These are phyloP conservation scores for Hyaena hyaena DNA, from an alignment of 2,113 vertebrate genomes.

Conservation along the genomic window DNA sequence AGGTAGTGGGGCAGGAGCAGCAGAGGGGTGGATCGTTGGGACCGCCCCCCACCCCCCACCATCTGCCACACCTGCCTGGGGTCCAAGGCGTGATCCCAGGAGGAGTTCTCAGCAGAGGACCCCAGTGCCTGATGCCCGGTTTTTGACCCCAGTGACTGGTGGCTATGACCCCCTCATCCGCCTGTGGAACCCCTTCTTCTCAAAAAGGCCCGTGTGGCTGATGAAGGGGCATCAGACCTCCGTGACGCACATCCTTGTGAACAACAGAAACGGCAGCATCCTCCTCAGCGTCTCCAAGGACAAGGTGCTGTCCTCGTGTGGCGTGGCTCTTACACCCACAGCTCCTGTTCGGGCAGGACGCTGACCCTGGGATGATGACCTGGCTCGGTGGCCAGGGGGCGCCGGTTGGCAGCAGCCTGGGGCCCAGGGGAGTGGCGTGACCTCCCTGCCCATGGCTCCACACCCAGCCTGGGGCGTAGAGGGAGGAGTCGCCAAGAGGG, in stretches of 20 bases:
- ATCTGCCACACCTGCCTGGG: not conserved
- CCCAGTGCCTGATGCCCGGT: not conserved
- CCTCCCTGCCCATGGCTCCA: not conserved
- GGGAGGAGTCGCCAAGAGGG: not conserved
- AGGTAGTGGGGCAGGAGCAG: not conserved
- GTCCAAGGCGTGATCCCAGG: not conserved
- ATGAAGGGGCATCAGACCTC: constrained; percentile 75
- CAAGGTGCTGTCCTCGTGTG: constrained; percentile 24
- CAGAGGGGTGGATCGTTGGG: not conserved
- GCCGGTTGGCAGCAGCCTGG: not conserved
- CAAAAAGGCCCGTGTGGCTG: constrained; percentile 64
- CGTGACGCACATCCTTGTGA: constrained; percentile 59
- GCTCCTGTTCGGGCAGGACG: not conserved
- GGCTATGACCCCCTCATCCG: constrained; percentile 69
- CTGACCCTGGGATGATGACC: not conserved
- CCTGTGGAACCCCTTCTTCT: constrained; percentile 71
- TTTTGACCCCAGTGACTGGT: constrained; percentile 53
- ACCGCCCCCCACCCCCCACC: not conserved
- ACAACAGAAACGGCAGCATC: constrained; percentile 19
- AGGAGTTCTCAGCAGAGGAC: not conserved
- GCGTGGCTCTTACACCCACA: fast-evolving
- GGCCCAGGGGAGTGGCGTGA: not conserved
- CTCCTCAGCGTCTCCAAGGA: constrained; percentile 76
- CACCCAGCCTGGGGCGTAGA: not conserved
- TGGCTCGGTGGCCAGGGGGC: not conserved